Percentiles rank a stretch among this genome's conserved stretches.
Conservation (phyloP, 2,113 vertebrate species). For the Galeopterus variegatus region DNA sequence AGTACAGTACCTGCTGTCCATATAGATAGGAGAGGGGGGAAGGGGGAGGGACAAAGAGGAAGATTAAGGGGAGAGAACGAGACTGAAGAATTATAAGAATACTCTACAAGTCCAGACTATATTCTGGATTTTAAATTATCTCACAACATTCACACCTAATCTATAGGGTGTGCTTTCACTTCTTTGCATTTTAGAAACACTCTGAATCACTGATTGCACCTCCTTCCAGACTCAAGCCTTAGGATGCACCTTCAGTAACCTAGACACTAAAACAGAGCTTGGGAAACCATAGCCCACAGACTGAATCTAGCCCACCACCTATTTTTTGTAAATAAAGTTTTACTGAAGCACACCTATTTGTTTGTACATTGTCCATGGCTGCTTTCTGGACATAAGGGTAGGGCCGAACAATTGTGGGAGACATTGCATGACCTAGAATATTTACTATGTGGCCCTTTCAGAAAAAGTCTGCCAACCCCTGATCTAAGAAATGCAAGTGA, state of each 20-base stretch:
- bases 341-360: neutral
- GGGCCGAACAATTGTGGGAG: neutral
- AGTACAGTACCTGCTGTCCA: neutral
- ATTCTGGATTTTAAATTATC: neutral
- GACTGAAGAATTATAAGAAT: neutral
- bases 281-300: neutral
- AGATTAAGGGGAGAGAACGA: neutral
- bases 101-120: neutral
- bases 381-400: neutral
- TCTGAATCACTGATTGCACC: neutral
- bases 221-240: neutral
- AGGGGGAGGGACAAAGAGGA: no score
- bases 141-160: neutral
- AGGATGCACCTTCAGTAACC: neutral
- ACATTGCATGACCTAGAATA: neutral
- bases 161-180: neutral
- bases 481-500: no score
- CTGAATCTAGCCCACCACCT: neutral
- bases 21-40: neutral
- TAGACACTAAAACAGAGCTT: neutral
- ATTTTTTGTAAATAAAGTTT: neutral
- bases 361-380: neutral
- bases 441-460: neutral
- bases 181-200: neutral
- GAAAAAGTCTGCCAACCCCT: neutral